Evolutionary conservation across 2,113 vertebrate species (phyloP).

Genomic region (Thamnophis sirtalis): DNA sequence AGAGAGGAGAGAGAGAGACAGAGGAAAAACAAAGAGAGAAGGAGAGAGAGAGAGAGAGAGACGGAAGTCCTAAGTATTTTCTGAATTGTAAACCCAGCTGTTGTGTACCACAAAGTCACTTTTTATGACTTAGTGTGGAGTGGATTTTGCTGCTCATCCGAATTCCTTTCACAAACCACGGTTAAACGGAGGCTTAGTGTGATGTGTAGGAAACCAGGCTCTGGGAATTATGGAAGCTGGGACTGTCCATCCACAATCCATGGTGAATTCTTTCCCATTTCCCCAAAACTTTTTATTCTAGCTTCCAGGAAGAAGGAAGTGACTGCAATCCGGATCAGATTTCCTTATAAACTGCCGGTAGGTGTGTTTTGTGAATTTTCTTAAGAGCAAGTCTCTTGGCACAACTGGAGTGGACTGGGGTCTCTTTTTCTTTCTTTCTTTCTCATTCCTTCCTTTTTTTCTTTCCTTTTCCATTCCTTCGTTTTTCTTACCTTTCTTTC

Average conservation of each 20-base stretch:
- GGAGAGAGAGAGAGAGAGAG: too few relatives aligned
- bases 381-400: background rate
- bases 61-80: background rate
- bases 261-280: background rate
- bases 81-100: background rate
- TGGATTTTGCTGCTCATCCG: background rate
- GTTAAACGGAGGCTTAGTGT: background rate
- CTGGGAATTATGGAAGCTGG: background rate
- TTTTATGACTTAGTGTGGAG: rapidly evolving
- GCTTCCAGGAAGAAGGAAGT: slow-evolving; percentile 76
- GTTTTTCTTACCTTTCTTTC: too few relatives aligned
- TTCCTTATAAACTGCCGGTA: slow-evolving; percentile 79
- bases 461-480: too few relatives aligned
- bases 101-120: background rate
- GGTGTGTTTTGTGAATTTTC: slow-evolving; percentile 29
- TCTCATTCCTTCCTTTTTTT: too few relatives aligned
- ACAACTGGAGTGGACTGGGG: background rate
- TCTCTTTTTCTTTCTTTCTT: background rate
- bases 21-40: too few relatives aligned
- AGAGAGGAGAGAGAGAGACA: too few relatives aligned
- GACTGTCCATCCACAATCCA: background rate
- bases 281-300: slow-evolving; percentile 23
- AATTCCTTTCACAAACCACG: background rate
- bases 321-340: slow-evolving; percentile 72
- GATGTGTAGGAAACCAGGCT: background rate